Percentiles rank a stretch among this genome's conserved stretches.
Evolutionary conservation across 2,888 invertebrate species (phyloP).

Genomic region (Sericinus montela): DNA sequence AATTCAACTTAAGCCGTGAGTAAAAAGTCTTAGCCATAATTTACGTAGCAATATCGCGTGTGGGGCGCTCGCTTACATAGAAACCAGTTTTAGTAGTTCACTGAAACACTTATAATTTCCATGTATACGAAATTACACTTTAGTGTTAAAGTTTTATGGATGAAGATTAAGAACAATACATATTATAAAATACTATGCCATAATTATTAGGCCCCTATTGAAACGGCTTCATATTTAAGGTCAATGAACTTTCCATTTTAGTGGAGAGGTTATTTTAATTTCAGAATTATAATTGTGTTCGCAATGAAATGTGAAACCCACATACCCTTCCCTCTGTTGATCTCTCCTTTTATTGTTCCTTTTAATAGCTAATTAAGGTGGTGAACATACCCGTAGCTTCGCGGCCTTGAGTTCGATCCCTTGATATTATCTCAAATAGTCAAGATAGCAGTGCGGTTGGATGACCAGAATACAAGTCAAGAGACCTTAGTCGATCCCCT

Average conservation of each 20-base stretch:
- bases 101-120: slow-evolving; percentile 8
- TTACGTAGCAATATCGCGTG: slow-evolving; percentile 29
- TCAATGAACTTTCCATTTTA: no score
- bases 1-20: not conserved
- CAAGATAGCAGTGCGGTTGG: no score
- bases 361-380: no score
- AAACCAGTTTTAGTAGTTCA: not conserved
- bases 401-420: no score
- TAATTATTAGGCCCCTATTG: not conserved
- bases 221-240: not conserved
- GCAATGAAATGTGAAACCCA: no score
- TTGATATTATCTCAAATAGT: no score
- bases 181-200: not conserved
- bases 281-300: not conserved
- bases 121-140: not conserved
- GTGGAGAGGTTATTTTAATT: not conserved
- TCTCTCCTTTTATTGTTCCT: no score
- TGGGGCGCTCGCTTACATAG: slow-evolving; percentile 22
- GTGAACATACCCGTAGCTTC: no score
- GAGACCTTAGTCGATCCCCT: no score
- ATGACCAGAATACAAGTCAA: no score
- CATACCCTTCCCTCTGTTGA: no score
- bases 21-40: slow-evolving; percentile 20
- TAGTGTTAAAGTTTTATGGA: not conserved
- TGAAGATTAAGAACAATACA: no score